These are phyloP conservation scores for Eupithecia insigniata DNA, from an alignment of 2,888 invertebrate genomes.

Conservation along the genomic window DNA sequence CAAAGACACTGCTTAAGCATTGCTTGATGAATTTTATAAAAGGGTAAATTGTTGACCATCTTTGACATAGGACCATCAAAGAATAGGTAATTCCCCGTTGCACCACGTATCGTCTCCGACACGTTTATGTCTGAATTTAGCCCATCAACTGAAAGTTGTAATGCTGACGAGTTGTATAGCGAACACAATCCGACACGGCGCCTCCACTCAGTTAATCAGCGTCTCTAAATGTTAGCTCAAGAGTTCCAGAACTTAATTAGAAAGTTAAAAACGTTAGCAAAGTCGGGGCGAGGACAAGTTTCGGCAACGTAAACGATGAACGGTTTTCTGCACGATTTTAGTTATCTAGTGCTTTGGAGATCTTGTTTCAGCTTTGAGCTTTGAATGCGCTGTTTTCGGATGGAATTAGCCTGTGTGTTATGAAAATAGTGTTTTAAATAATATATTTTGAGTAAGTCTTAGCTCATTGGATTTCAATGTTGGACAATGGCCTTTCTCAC, in stretches of 20 bases:
- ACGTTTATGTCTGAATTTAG: not conserved
- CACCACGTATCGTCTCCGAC: not conserved
- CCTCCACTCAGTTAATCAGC: conserved; percentile 68
- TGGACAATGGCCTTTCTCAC: too few relatives aligned
- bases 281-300: conserved; percentile 54
- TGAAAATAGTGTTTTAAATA: not conserved
- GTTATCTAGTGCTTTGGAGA: not conserved
- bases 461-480: too few relatives aligned
- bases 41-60: not conserved
- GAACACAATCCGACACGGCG: conserved; percentile 53
- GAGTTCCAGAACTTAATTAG: conserved; percentile 76
- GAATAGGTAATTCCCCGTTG: not conserved
- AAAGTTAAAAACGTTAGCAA: conserved; percentile 69
- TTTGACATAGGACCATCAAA: not conserved
- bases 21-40: not conserved
- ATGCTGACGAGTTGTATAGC: conserved; percentile 20
- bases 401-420: not conserved
- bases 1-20: too few relatives aligned
- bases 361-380: not conserved
- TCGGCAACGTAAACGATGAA: conserved; percentile 53
- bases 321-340: conserved; percentile 31
- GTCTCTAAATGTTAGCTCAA: conserved; percentile 75
- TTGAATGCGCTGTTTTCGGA: not conserved
- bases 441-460: too few relatives aligned
- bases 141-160: conserved; percentile 2